Percentiles rank a stretch among this genome's conserved stretches.
Conservation (phyloP, 2,113 vertebrate species). For the Mixornis gularis region DNA sequence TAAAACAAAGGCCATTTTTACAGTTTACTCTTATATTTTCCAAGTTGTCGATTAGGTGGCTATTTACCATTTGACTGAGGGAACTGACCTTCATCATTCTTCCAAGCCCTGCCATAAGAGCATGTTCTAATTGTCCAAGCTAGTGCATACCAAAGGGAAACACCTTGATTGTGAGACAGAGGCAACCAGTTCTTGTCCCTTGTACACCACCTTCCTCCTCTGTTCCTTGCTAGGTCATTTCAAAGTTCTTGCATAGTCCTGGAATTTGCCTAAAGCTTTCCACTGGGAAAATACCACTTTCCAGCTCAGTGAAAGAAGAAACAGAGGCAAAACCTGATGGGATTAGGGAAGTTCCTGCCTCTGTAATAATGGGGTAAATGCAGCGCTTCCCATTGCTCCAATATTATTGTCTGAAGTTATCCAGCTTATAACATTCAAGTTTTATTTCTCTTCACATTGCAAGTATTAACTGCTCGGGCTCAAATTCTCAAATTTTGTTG, state of each 20-base stretch:
- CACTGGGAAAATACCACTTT: neutral
- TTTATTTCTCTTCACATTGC: neutral
- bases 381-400: fast-evolving
- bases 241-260: neutral
- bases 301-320: neutral
- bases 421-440: neutral
- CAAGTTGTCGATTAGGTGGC: neutral
- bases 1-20: neutral
- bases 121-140: neutral
- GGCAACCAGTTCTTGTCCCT: neutral
- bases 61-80: neutral
- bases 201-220: fast-evolving
- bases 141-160: neutral
- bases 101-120: neutral
- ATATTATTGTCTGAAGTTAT: neutral
- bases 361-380: neutral
- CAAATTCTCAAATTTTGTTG: neutral
- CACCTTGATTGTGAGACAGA: neutral
- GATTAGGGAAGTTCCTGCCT: neutral
- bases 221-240: neutral
- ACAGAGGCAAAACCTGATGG: neutral
- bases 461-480: neutral
- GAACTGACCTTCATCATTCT: neutral
- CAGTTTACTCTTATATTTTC: neutral
- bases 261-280: neutral